Conservation (phyloP, 2,113 vertebrate genomes). For the Mandrillus leucophaeus region DNA sequence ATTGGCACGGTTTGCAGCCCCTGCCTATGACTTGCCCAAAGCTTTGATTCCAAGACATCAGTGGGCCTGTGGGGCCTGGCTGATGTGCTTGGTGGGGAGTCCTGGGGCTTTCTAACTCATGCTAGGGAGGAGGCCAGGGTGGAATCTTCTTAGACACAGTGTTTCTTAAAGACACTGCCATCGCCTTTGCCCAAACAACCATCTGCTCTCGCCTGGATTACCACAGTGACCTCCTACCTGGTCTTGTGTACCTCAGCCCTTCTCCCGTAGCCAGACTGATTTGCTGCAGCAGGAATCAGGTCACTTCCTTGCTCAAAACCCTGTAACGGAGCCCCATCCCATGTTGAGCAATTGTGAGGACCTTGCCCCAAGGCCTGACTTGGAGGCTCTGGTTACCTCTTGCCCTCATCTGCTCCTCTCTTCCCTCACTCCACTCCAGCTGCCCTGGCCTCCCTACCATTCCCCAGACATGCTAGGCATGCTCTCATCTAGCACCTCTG, state of each 20-base stretch:
- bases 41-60: background rate
- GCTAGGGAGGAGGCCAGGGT: background rate
- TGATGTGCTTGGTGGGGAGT: background rate
- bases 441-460: background rate
- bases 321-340: background rate
- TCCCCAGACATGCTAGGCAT: background rate
- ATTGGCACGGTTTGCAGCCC: background rate
- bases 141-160: background rate
- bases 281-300: background rate
- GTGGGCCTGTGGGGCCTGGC: background rate
- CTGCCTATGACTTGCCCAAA: background rate
- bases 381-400: background rate
- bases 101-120: background rate
- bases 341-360: rapidly evolving
- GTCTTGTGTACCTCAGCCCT: background rate
- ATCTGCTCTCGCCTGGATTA: background rate
- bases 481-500: background rate
- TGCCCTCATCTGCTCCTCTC: background rate
- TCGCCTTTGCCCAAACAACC: background rate
- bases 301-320: background rate
- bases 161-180: background rate
- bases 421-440: background rate
- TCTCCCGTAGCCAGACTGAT: background rate
- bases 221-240: background rate
- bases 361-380: background rate